Evolutionary conservation across 1,140 invertebrate genomes (phyloP).

Genomic region (Episyrphus balteatus): DNA sequence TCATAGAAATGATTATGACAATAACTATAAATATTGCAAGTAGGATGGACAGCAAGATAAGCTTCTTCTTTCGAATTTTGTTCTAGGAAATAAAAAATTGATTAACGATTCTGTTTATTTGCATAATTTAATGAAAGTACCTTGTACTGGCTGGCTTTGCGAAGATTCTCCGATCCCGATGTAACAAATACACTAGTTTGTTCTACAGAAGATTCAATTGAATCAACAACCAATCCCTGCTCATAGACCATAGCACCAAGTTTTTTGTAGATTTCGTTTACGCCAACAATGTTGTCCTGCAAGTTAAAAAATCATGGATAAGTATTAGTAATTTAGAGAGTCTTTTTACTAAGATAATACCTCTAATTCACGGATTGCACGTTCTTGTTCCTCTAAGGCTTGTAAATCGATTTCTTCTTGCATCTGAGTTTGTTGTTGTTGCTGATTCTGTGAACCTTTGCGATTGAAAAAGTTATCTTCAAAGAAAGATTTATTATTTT

Average conservation of each 20-base stretch:
- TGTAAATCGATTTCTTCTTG: constrained; percentile 76
- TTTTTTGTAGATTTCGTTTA: constrained; percentile 98
- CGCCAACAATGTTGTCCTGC: constrained; percentile 85
- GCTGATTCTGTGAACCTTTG: constrained; percentile 36
- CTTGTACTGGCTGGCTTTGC: constrained; percentile 73
- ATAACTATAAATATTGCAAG: constrained; percentile 56
- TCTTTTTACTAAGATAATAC: constrained; percentile 37
- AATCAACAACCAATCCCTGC: constrained; percentile 93
- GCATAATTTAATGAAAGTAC: constrained; percentile 21
- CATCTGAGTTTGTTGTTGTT: constrained; percentile 53
- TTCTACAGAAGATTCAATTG: constrained; percentile 94
- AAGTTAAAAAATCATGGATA: constrained; percentile 19
- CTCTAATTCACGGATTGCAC: constrained; percentile 81
- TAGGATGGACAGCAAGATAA: constrained; percentile 57
- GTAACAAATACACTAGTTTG: constrained; percentile 76
- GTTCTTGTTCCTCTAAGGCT: constrained; percentile 79
- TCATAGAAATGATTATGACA: constrained; percentile 38
- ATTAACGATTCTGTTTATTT: constrained; percentile 6
- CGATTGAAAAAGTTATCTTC: constrained; percentile 34
- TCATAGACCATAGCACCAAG: constrained; percentile 92
- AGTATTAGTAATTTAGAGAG: constrained; percentile 1
- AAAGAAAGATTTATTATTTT: constrained; percentile 27
- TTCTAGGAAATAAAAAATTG: constrained; percentile 48
- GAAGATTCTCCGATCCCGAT: constrained; percentile 67
- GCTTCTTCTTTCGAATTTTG: constrained; percentile 78